These are phyloP conservation scores for Centropus unirufus DNA, from an alignment of 2,113 vertebrate species.

Conservation along the genomic window DNA sequence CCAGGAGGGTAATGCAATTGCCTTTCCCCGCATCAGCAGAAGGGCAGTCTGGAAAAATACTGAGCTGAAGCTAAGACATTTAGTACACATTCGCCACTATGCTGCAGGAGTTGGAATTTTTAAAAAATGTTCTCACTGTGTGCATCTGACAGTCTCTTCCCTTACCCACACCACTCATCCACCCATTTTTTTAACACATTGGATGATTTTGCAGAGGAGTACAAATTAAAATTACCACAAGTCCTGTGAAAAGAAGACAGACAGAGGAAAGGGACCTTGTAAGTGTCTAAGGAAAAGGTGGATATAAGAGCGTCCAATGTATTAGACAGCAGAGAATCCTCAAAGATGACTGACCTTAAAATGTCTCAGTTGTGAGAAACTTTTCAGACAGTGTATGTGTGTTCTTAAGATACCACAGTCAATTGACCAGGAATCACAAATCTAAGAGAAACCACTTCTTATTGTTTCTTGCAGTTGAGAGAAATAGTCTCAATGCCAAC, in stretches of 20 bases:
- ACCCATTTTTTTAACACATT: neutral
- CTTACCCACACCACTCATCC: neutral
- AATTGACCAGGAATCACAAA: neutral
- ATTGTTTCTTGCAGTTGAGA: neutral
- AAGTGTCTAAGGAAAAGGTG: neutral
- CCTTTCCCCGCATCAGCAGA: neutral
- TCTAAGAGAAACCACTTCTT: neutral
- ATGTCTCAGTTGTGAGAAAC: neutral
- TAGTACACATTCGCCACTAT: neutral
- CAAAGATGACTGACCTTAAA: neutral
- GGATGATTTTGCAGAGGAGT: neutral
- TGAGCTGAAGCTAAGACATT: neutral
- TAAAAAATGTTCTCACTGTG: neutral
- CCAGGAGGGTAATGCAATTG: neutral
- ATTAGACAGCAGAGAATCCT: neutral
- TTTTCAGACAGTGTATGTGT: neutral
- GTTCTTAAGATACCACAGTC: neutral
- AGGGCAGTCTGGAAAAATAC: neutral
- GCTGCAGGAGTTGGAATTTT: neutral
- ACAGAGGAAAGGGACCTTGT: neutral
- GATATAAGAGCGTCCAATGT: neutral
- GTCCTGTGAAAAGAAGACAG: neutral
- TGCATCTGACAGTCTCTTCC: neutral
- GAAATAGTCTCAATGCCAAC: neutral
- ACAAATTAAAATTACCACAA: neutral